Conservation (phyloP, 2,797 vertebrate genomes). For the Lophius americanus region DNA sequence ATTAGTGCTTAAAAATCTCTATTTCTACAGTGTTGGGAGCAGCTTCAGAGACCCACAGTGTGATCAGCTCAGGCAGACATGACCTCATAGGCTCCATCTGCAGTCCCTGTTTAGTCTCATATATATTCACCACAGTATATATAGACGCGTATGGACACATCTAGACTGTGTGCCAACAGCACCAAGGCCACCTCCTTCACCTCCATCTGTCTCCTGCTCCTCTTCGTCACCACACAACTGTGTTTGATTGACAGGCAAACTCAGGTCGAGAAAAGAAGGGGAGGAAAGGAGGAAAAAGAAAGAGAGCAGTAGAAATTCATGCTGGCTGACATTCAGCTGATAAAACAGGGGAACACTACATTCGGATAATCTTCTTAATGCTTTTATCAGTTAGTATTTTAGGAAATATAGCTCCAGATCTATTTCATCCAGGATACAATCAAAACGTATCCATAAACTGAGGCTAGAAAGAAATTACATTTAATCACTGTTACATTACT, state of each 20-base stretch:
- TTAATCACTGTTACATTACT: too few species aligned
- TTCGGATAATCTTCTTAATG: too few species aligned
- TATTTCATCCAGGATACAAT: too few species aligned
- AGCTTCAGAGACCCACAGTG: slow-evolving; percentile 1
- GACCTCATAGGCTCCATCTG: slow-evolving; percentile 63
- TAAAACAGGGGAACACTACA: not conserved
- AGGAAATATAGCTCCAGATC: too few species aligned
- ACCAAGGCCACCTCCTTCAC: slow-evolving; percentile 66
- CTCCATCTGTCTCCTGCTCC: slow-evolving; percentile 72
- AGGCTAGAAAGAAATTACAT: too few species aligned
- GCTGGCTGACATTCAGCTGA: slow-evolving; percentile 16
- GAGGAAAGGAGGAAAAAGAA: slow-evolving; percentile 1
- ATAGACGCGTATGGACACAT: slow-evolving; percentile 58
- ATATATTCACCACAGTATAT: slow-evolving; percentile 51
- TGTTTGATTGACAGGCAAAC: slow-evolving; percentile 58
- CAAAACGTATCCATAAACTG: too few species aligned
- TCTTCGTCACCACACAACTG: slow-evolving; percentile 26
- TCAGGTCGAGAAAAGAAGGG: slow-evolving; percentile 55
- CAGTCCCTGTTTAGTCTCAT: slow-evolving; percentile 51
- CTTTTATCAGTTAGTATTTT: too few species aligned
- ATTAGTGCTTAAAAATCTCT: slow-evolving; percentile 4
- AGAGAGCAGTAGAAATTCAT: slow-evolving; percentile 24
- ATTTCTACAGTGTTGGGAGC: slow-evolving; percentile 12
- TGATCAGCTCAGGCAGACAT: slow-evolving; percentile 21
- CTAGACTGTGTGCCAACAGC: slow-evolving; percentile 56